These are phyloP conservation scores for Rhyacichthys aspro DNA, from an alignment of 2,797 vertebrate species.

Conservation along the genomic window DNA sequence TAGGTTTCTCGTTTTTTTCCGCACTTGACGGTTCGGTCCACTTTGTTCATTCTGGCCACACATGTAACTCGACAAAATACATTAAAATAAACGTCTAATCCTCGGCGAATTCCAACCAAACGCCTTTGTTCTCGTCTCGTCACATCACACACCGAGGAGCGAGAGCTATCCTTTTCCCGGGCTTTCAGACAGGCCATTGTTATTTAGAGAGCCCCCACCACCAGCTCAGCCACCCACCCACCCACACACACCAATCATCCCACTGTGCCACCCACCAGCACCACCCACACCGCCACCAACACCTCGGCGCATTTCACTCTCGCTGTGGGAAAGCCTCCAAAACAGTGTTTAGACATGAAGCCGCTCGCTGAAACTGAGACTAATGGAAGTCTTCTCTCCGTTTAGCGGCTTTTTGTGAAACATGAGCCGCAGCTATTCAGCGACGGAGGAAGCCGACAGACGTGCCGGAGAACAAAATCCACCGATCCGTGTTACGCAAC, in stretches of 20 bases:
- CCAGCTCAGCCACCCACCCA: conserved; percentile 38
- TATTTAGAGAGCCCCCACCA: conserved; percentile 58
- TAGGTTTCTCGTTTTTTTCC: conserved; percentile 4
- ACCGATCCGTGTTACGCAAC: conserved; percentile 1
- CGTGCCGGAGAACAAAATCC: background rate
- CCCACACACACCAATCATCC: conserved; percentile 51
- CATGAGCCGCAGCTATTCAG: conserved; percentile 12
- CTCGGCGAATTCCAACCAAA: conserved; percentile 59
- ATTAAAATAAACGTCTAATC: conserved; percentile 72
- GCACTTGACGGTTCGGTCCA: conserved; percentile 37
- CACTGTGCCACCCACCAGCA: conserved; percentile 48
- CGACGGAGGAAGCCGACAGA: conserved; percentile 3
- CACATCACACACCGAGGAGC: conserved; percentile 30
- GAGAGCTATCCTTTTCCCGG: conserved; percentile 43
- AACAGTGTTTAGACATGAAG: conserved; percentile 45
- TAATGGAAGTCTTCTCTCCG: conserved; percentile 36
- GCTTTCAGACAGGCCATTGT: conserved; percentile 62
- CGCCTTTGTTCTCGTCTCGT: conserved; percentile 64
- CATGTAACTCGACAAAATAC: conserved; percentile 57
- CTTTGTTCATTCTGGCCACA: conserved; percentile 42
- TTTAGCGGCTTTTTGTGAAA: conserved; percentile 29
- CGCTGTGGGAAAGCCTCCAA: conserved; percentile 47
- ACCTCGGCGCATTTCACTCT: conserved; percentile 33
- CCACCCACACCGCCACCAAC: conserved; percentile 37
- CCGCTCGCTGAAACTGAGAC: conserved; percentile 32